These are phyloP conservation scores for Pseudochromis fuscus DNA, from an alignment of 2,797 vertebrate genomes.

Conservation along the genomic window DNA sequence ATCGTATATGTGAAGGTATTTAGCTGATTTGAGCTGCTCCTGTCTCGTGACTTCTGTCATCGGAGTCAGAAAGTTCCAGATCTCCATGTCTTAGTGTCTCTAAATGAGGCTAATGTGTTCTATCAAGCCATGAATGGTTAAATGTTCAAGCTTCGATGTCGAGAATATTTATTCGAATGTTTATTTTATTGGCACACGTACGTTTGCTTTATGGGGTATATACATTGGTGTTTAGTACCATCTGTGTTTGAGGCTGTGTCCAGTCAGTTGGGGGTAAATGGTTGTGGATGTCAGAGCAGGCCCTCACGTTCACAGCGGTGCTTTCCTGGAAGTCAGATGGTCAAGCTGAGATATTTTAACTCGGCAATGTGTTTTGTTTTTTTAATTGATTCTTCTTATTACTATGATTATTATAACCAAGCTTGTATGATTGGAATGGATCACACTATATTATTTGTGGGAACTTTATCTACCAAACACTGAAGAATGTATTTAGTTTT, in stretches of 20 bases:
- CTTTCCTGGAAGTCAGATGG: background rate
- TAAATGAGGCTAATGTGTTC: background rate
- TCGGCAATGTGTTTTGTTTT: background rate
- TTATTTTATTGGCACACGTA: too few relatives aligned
- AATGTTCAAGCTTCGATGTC: background rate
- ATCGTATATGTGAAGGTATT: background rate
- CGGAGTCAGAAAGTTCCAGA: constrained; percentile 68
- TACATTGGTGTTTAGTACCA: background rate
- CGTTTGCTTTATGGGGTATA: background rate
- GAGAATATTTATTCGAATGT: background rate
- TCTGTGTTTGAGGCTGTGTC: background rate
- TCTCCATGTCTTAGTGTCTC: background rate
- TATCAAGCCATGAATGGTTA: background rate
- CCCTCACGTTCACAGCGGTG: background rate
- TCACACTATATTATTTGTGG: too few relatives aligned
- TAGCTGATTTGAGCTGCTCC: background rate
- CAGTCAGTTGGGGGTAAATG: background rate
- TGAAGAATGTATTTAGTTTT: background rate
- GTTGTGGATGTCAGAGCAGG: background rate
- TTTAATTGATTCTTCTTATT: too few relatives aligned
- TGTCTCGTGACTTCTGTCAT: constrained; percentile 40
- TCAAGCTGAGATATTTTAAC: constrained; percentile 1
- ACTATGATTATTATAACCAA: too few relatives aligned
- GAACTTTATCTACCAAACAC: background rate
- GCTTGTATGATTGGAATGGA: too few relatives aligned